Evolutionary conservation across 2,888 invertebrate genomes (phyloP).

Genomic region (Monoplex corrugatus): DNA sequence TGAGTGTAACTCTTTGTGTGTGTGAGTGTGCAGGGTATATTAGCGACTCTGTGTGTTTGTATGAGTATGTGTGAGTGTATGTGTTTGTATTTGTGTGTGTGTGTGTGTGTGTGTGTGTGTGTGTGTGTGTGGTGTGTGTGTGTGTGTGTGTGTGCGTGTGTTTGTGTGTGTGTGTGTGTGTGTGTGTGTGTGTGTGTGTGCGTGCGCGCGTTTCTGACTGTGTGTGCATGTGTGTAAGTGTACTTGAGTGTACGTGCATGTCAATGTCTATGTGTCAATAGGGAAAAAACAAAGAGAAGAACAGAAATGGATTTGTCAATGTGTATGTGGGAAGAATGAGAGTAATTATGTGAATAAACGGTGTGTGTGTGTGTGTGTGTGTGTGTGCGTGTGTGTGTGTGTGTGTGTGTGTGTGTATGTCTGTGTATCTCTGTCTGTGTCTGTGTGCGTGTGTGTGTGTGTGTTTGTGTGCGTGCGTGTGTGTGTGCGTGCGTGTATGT

Average conservation of each 20-base stretch:
- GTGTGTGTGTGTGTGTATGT: neutral
- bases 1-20: neutral
- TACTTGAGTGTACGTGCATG: too few relatives aligned
- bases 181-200: too few relatives aligned
- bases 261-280: too few relatives aligned
- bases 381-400: neutral
- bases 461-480: neutral
- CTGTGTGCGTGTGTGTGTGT: neutral
- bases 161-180: too few relatives aligned
- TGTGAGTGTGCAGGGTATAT: neutral
- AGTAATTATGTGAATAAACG: too few relatives aligned
- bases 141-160: neutral
- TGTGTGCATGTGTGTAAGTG: too few relatives aligned
- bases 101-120: neutral
- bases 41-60: neutral
- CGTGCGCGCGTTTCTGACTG: too few relatives aligned
- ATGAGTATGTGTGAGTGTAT: neutral
- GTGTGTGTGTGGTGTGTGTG: neutral
- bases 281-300: too few relatives aligned
- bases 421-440: neutral
- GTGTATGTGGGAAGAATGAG: constrained; percentile 5
- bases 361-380: neutral
- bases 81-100: too few relatives aligned
- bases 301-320: neutral
- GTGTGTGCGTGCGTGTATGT: constrained; percentile 22